Evolutionary conservation across 2,888 invertebrate genomes (phyloP), one percentile per base, ranked within the genome.

Genomic region (Vannuccia rotundouncinata): DNA sequence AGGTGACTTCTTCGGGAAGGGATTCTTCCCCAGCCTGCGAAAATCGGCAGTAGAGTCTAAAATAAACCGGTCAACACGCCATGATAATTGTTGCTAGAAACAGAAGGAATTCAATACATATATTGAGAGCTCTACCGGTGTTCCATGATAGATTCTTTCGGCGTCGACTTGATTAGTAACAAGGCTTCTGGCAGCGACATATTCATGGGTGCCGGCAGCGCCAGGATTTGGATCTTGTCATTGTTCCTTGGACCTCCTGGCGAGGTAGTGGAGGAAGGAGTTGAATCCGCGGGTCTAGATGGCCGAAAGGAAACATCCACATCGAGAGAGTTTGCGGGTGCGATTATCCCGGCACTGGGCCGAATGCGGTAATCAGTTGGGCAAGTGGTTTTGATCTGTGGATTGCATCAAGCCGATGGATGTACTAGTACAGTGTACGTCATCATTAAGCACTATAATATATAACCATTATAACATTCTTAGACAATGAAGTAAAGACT

Each of bases 311-410:
- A 27, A 22, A 66, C 66, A 17, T 66, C 66, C 2, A 66, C 22
- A 5, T 66, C 66, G 17, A n/a, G 10, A 5, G 66, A 66, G 66
- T 27, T 22, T 13, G 22, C 66, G 66, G 66, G 5, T 5, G 66
- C 10, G 25, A 66, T 66, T 17, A 66, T 5, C 25, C 66, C 66
- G 66, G 66, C 66, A 27, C 66, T 66, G 17, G 66, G 66, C 2
- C 66, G 66, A 22, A 66, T 66, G 66, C 66, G 66, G 66, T 13
- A 66, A 27, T 66, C 66, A 2, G 66, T 66, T 66, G 66, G 66
- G 5, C 22, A 66, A n/a, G 66, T 66, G 2, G 66, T 66, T 22
- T 66, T 66, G 22, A 66, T 66, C 66, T 66, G 66, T 13, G 22
- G 66, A 22, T n/a, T n/a, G n/a, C n/a, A n/a, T n/a, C n/a, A n/a